Evolutionary conservation across 2,113 vertebrate species (phyloP), one percentile per base, ranked within the genome.

Genomic region (Catharus minimus): DNA sequence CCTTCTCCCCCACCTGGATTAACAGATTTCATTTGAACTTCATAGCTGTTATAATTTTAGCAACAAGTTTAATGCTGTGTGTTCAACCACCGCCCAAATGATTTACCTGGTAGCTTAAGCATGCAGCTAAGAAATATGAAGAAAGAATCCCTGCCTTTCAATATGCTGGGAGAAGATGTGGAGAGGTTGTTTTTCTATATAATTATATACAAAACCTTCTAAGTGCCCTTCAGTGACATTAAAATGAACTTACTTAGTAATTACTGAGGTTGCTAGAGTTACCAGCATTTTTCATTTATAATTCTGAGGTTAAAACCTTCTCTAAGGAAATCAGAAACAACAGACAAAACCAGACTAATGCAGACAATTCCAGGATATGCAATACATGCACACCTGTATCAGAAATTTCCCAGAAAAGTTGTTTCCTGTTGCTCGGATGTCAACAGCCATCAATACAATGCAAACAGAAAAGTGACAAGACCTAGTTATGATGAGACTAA

Each of bases 1-100:
- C 5, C 21, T 52, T 86, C 39, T 85, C 13, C 26, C 24, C 5
- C 7, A 73, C 46, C 38, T 90, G 50, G 46, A 82, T 86, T 86
- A 93, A 69, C 13, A 88, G 75, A 90, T 91, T 81, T 86, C 6
- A 30, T 77, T 85, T 90, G 43, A 82, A 76, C 64, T 83, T 86
- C 64, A n/a, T 66, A 33, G 52, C 64, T 66, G 55, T 50, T 87
- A 41, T 17, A 75, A 64, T 79, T 88, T 82, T 88, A 90, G 90
- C 5, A 5, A 33, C 41, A 32, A 44, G 7, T 82, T 88, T 88
- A 76, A 69, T 69, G 24, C 58, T 66, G 1, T 81, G 7, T 77
- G 32, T 93, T 88, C 38, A 80, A 12, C 17, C 28, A 43, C 17
- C 0, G 0, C 60, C 27, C 20, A 26, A 53, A 64, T 2, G 2